Conservation (phyloP, 2,113 vertebrate species). For the Opisthocomus hoazin region DNA sequence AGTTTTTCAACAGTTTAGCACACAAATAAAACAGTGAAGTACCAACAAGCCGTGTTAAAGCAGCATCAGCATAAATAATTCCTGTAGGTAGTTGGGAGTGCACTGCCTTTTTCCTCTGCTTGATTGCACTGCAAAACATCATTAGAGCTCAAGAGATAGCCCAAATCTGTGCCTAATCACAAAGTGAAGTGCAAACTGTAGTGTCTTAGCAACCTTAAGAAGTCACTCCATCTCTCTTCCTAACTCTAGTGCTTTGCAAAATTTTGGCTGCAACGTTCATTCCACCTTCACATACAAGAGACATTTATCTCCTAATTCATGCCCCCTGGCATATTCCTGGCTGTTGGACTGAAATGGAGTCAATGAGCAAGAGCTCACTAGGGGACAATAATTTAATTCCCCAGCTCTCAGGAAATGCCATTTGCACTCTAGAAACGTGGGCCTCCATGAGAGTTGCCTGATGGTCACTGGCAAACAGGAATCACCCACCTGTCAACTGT, state of each 20-base stretch:
- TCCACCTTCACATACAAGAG: not conserved
- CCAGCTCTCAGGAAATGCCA: not conserved
- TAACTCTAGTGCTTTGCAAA: not conserved
- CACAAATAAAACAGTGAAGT: not conserved
- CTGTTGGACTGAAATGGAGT: not conserved
- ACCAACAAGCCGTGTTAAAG: not conserved
- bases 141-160: not conserved
- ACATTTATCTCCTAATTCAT: not conserved
- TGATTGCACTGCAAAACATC: not conserved
- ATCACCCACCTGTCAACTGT: rapidly evolving
- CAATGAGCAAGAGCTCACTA: not conserved
- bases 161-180: not conserved
- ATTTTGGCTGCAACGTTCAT: not conserved
- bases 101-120: not conserved
- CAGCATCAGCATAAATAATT: not conserved
- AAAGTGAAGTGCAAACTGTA: not conserved
- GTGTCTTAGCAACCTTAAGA: not conserved
- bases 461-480: not conserved
- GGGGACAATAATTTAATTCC: not conserved
- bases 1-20: not conserved
- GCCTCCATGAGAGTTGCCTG: rapidly evolving
- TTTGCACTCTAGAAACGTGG: not conserved
- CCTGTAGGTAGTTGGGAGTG: not conserved
- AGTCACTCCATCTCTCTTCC: not conserved
- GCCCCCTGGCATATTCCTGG: not conserved